These are phyloP conservation scores for Drosophila fuyamai DNA, from an alignment of 1,140 invertebrate genomes.

Conservation along the genomic window DNA sequence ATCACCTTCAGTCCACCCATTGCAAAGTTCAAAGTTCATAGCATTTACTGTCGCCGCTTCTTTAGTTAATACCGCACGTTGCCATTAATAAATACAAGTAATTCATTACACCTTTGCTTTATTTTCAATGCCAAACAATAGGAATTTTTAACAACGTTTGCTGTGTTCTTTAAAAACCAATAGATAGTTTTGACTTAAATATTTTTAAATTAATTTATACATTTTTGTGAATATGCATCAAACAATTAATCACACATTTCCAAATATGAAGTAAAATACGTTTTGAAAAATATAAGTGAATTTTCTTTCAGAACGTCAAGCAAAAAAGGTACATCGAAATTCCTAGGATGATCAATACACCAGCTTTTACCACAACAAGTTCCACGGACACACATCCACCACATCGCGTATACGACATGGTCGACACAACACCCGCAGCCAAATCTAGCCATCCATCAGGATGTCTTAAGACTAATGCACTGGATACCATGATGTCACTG, in stretches of 20 bases:
- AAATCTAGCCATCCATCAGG: slow-evolving; percentile 57
- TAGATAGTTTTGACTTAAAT: no score
- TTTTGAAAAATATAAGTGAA: no score
- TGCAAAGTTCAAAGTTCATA: slow-evolving; percentile 68
- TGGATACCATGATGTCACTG: slow-evolving; percentile 33
- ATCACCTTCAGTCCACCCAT: not conserved
- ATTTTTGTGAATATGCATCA: no score
- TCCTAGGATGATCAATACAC: not conserved
- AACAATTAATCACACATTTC: no score
- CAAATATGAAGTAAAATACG: no score
- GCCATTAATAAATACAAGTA: slow-evolving; percentile 53
- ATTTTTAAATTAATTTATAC: no score
- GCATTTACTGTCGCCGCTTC: slow-evolving; percentile 17
- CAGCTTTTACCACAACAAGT: slow-evolving; percentile 7
- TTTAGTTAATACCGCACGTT: slow-evolving; percentile 45
- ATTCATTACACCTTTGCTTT: slow-evolving; percentile 9
- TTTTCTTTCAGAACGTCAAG: not conserved
- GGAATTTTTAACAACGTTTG: not conserved
- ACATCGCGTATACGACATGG: slow-evolving; percentile 57
- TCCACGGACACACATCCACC: slow-evolving; percentile 1
- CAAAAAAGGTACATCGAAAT: not conserved
- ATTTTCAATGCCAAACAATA: slow-evolving; percentile 8
- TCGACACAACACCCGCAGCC: slow-evolving; percentile 17
- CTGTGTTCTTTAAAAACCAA: no score
- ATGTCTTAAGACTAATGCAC: slow-evolving; percentile 37